Conservation (phyloP, 2,888 invertebrate species). For the Acanthosepion lycidas region DNA sequence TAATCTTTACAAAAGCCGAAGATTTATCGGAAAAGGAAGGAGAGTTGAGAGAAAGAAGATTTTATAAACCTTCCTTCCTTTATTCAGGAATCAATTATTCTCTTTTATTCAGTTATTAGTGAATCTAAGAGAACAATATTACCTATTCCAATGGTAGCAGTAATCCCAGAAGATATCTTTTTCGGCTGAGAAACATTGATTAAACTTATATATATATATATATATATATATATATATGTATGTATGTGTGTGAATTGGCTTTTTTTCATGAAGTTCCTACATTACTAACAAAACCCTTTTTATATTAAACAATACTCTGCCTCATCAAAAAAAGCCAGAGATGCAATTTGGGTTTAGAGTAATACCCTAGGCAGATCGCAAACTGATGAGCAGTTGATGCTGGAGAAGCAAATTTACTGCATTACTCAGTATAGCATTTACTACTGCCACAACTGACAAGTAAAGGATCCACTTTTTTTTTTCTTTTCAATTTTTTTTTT, state of each 20-base stretch:
- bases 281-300: neutral
- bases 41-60: neutral
- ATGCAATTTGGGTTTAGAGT: neutral
- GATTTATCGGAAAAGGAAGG: neutral
- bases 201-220: neutral
- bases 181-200: neutral
- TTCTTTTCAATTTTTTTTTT: neutral
- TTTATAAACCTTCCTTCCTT: neutral
- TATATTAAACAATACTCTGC: neutral
- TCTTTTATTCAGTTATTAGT: neutral
- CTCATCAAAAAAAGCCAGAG: neutral
- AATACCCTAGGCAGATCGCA: neutral
- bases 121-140: neutral
- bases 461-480: neutral
- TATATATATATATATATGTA: too few relatives aligned
- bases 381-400: neutral
- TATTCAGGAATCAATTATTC: neutral
- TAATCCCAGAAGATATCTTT: neutral
- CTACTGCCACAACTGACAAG: conserved; percentile 33
- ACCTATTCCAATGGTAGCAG: neutral
- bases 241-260: neutral
- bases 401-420: neutral
- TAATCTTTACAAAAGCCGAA: neutral
- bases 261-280: neutral
- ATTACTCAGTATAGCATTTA: neutral